These are phyloP conservation scores for Etheostoma cragini DNA, from an alignment of 2,113 vertebrate genomes.

Conservation along the genomic window DNA sequence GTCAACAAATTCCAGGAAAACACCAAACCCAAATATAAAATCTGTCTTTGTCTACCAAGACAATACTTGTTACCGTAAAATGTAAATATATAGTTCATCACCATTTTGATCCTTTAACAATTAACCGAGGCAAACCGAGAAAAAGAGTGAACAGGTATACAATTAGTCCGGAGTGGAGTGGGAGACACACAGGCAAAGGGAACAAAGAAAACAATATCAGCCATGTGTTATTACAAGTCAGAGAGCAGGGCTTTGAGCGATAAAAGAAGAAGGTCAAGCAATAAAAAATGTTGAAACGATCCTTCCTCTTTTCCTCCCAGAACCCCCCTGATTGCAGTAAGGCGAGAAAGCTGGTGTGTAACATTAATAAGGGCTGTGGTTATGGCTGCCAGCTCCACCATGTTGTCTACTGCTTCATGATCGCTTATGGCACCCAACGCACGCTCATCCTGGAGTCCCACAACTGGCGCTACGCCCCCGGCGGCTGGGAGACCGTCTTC, in stretches of 20 bases:
- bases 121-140: slow-evolving; percentile 8
- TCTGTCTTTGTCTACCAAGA: background rate
- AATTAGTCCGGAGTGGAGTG: slow-evolving; percentile 33
- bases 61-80: background rate
- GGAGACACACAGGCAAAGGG: slow-evolving; percentile 26
- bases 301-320: slow-evolving; percentile 74
- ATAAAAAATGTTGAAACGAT: slow-evolving; percentile 65
- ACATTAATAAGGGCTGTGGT: slow-evolving; percentile 99
- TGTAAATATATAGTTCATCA: background rate
- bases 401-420: slow-evolving; percentile 99
- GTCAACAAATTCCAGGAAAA: slow-evolving; percentile 40
- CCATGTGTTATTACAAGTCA: slow-evolving; percentile 68
- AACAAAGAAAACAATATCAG: slow-evolving; percentile 63
- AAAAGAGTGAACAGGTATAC: slow-evolving; percentile 7
- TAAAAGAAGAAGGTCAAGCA: slow-evolving; percentile 64
- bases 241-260: slow-evolving; percentile 50
- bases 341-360: slow-evolving; percentile 96
- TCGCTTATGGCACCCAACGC: slow-evolving; percentile 95
- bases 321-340: slow-evolving; percentile 98
- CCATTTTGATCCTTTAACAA: slow-evolving; percentile 5
- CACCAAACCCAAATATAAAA: background rate
- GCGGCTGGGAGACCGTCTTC: slow-evolving; percentile 98
- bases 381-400: slow-evolving; percentile 99
- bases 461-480: slow-evolving; percentile 97
- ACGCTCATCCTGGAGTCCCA: slow-evolving; percentile 97